These are phyloP conservation scores for Aleiodes leptofemur DNA, from an alignment of 2,888 invertebrate genomes.

Conservation along the genomic window DNA sequence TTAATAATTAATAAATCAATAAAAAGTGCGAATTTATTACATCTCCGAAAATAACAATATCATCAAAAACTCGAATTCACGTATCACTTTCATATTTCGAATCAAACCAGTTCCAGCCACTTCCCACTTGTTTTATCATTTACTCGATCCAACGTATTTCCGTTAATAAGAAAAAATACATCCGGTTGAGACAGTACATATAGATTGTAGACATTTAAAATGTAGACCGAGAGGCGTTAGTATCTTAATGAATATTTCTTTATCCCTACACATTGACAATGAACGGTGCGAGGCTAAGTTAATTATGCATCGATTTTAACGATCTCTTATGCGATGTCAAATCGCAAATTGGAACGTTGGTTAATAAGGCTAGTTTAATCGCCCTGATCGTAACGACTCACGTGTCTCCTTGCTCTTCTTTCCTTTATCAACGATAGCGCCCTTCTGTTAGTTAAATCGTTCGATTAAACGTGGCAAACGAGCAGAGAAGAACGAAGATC, in stretches of 20 bases:
- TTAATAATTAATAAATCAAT: too few species aligned
- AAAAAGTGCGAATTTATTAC: too few species aligned
- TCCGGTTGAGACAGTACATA: slow-evolving; percentile 26
- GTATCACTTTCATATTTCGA: slow-evolving; percentile 2
- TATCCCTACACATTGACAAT: slow-evolving; percentile 18
- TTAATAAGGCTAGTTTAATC: slow-evolving; percentile 38
- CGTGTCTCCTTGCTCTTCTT: slow-evolving; percentile 6
- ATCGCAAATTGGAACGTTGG: slow-evolving; percentile 40
- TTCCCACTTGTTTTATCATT: slow-evolving; percentile 17
- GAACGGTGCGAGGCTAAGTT: not conserved
- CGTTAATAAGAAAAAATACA: slow-evolving; percentile 50
- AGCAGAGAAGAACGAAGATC: slow-evolving; percentile 37
- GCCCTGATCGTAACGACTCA: slow-evolving; percentile 4
- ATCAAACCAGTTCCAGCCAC: too few species aligned
- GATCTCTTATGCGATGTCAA: not conserved
- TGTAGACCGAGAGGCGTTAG: not conserved
- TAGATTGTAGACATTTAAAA: slow-evolving; percentile 3
- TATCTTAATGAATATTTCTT: slow-evolving; percentile 22
- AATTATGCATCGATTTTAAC: slow-evolving; percentile 30
- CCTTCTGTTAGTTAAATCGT: slow-evolving; percentile 62
- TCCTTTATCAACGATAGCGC: slow-evolving; percentile 52
- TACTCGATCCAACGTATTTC: slow-evolving; percentile 41
- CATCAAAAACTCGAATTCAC: too few species aligned
- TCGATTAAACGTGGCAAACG: slow-evolving; percentile 55
- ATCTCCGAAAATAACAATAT: too few species aligned